Evolutionary conservation across 2,113 vertebrate species (phyloP), one percentile per base, ranked within the genome.

Genomic region (Elgaria multicarinata): DNA sequence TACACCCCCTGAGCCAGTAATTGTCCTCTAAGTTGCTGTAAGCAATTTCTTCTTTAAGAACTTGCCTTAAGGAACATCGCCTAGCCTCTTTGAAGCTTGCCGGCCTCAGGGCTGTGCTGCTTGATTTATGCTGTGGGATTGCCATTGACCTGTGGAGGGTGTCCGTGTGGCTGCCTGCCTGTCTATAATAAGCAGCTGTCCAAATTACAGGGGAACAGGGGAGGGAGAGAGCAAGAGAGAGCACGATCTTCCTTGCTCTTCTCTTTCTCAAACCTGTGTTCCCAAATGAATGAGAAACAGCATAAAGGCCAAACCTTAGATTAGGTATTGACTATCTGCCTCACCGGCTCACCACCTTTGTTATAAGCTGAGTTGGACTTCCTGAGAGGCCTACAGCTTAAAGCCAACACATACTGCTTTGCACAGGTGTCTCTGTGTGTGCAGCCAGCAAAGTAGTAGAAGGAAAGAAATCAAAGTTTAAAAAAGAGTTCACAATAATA

Each of bases 281-380:
- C 84, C 62, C 88, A 83, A 91, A 92, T n/a, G 91, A 91, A 93
- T 79, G 87, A 90, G 93, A 91, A 93, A 91, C 42, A 92, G 89
- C 91, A 6, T 86, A 88, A 89, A 95, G 92, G 92, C 88, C 85
- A 66, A 94, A 93, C 90, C 90, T 94, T 94, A 95, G 92, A 95
- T 95, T 89, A 95, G 26, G 24, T 95, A 95, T 95, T 64, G 94
- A 94, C 93, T 92, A 50, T 72, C 86, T 90, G 93, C 90, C 53
- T 9, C 88, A 90, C 24, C 0, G 36, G 85, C 69, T 87, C 82
- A 90, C 0, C 69, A 53, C 53, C 33, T 28, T 64, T 90, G 67
- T 31, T 36, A 14, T 20, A 66, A 53, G 77, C 53, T 31, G 58
- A 82, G n/a, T 13, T 58, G 33, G 7, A 12, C 90, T 94, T 76